Evolutionary conservation across 2,797 vertebrate species (phyloP), one percentile per base, ranked within the genome.

Genomic region (Podargus strigoides): DNA sequence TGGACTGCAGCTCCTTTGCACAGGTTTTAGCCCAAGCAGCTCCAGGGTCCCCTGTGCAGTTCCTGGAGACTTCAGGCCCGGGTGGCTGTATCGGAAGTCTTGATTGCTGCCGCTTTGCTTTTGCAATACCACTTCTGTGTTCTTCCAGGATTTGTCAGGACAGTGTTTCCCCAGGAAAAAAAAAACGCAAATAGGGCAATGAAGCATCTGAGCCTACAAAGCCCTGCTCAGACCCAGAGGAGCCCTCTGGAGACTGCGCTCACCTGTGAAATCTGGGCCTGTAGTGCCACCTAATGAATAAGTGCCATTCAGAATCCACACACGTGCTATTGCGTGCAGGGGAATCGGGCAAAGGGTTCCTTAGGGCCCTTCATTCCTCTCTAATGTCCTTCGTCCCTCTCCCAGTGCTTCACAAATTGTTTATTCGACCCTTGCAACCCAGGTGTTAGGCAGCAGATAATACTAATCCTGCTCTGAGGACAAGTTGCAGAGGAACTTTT

Each of bases 211-310:
- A 93, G 59, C 44, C 56, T 18, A 23, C 66, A 70, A 52, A 63
- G 1, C 23, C 23, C 20, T 1, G 12, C 8, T 50, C 55, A 67
- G 78, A 39, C 27, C 26, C 64, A 56, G 60, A 16, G 6, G 52
- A 87, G 81, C 63, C 91, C 76, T 88, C 85, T 85, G 76, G 73
- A 92, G 58, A n/a, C 39, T 0, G 47, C 3, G 6, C 23, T 84
- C 3, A 1, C 24, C 72, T 0, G 0, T 75, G 67, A 28, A 96
- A 93, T 73, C 63, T 67, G 89, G 74, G 63, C 82, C 44, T 95
- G 84, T 14, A 95, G 94, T 94, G 94, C 96, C 96, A 96, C 89
- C 96, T 97, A 97, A 94, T 90, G 96, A 95, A 49, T 80, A 62
- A 84, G 67, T 2, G 0, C 37, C 2, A 4, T 36, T 39, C 66